Base-by-base conservation (phyloP, 2,113 vertebrate genomes). In the Chaetura pelagica region DNA sequence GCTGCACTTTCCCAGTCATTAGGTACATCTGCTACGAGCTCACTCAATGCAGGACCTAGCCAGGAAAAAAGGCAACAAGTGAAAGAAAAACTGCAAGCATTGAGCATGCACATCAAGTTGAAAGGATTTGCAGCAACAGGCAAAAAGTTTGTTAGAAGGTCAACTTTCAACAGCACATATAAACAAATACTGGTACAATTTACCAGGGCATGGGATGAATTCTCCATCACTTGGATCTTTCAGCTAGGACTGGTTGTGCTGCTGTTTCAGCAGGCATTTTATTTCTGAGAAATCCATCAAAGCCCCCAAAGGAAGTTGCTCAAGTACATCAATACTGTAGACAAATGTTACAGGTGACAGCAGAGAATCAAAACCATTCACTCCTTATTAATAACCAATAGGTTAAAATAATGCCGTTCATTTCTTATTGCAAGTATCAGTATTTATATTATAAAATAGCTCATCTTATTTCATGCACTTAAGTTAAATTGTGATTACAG, bases 301-400 rank as follows among this genome's bases (percentile, higher is more conserved):
- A 83, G 74, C 15, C 54, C 12, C n/a, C 87, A 21, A 91, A 87
- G 32, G 32, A 54, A 44, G 32, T 48, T 82, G 23, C 42, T 62
- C 16, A 77, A 89, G 35, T 74, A 75, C 38, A 84, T 24, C 12
- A 10, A 81, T 52, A 66, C 6, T 38, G 38, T n/a, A 94, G 90
- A 94, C 17, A 88, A 92, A 83, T 42, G 29, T 30, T 90, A 75
- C 10, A 74, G 35, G 19, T 24, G 87, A 79, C 75, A 85, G n/a
- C 18, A 35, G n/a, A 71, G 66, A 90, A 91, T 55, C 75, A 91
- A 93, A 78, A 38, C 38, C 29, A 64, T 26, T 89, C 94, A 84
- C 46, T 18, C 21, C 61, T 63, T 63, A 12, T 84, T 90, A 95
- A 92, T 30, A 96, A 89, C 17, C 82, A 87, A 64, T 16, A 18